phyloP scores from a whole-genome alignment of 1,140 invertebrate species.

The Luehdorfia chinensis region DNA sequence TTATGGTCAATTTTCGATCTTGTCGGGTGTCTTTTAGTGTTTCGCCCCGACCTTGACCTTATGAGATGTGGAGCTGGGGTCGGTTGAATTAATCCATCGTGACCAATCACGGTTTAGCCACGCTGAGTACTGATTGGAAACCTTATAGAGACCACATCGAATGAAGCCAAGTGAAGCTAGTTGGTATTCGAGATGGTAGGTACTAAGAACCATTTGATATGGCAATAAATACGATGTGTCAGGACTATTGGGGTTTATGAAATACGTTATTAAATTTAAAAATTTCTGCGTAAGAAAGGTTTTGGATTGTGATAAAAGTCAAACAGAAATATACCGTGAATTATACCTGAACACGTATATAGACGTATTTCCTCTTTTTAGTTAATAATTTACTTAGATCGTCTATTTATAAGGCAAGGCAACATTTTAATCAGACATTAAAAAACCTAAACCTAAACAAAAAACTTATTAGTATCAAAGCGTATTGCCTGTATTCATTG shows the following conservation, averaged over 20 bases:
- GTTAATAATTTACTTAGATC: too few species aligned
- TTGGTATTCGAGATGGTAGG: conserved; percentile 22
- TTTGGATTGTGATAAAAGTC: too few species aligned
- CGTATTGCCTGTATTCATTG: too few species aligned
- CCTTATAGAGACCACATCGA: conserved; percentile 42
- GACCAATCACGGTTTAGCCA: conserved; percentile 49
- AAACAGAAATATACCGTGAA: too few species aligned
- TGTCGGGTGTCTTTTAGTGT: conserved; percentile 24
- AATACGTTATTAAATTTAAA: too few species aligned
- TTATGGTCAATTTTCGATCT: conserved; percentile 47
- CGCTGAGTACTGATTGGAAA: conserved; percentile 52
- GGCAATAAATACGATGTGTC: neutral
- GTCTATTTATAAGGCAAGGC: too few species aligned
- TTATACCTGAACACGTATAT: too few species aligned
- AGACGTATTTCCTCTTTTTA: too few species aligned
- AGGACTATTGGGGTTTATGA: neutral
- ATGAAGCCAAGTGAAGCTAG: conserved; percentile 35
- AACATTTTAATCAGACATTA: too few species aligned
- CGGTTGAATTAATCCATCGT: conserved; percentile 48
- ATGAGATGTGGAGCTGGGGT: conserved; percentile 21
- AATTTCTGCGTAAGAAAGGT: too few species aligned
- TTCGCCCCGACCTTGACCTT: conserved; percentile 54
- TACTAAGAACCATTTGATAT: conserved; percentile 4
- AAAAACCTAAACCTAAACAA: too few species aligned
- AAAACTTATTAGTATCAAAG: too few species aligned